Base-by-base conservation (phyloP, 2,888 invertebrate genomes). In the Archips xylosteana region DNA sequence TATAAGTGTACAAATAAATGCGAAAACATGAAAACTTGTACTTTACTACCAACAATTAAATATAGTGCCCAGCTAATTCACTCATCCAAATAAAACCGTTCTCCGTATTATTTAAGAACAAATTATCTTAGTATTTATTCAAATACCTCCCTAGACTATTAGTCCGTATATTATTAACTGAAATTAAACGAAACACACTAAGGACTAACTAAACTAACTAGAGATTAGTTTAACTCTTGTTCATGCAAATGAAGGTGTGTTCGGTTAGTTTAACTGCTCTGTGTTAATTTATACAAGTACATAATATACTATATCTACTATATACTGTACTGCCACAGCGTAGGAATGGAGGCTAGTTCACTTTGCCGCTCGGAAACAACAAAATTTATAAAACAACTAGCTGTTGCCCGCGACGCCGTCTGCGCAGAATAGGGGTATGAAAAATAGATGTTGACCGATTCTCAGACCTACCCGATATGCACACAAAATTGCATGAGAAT, bases 191-290 rank as follows among this genome's bases (percentile, higher is more conserved):
- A 59, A 73, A 73, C 68, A 70, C 68, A 57, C 54, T 34, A 70
- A 71, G 68, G 71, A 79, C 70, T 71, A 74, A 75, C 60, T 78
- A 76, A 75, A 75, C 60, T 78, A 76, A 67, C 64, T 74, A 60
- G 75, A 78, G 76, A 78, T 78, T 77, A 78, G 57, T 12, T 61
- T 5, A 54, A 68, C 45, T 36, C 79, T 64, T 81, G 81, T 79
- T 75, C 54, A 81, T 81, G 80, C 77, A 77, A 81, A 81, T 81
- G 69, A 36, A 57, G 71, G 32, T 77, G 79, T 76, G 79, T 76
- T 77, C 75, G 76, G 76, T 77, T 75, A 76, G 77, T 77, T 76
- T 76, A 73, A 66, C 47, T 64, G 10, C 61, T n/a, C 66, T 3
- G n/a, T 23, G 66, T 49, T 71, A 47, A 74, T 69, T 74, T 73